A percentile compares a stretch with the other conserved stretches of the same genome.
Evolutionary conservation across 64 coral and sea anemone species (phyloP).

Genomic region (Montipora capricornis): DNA sequence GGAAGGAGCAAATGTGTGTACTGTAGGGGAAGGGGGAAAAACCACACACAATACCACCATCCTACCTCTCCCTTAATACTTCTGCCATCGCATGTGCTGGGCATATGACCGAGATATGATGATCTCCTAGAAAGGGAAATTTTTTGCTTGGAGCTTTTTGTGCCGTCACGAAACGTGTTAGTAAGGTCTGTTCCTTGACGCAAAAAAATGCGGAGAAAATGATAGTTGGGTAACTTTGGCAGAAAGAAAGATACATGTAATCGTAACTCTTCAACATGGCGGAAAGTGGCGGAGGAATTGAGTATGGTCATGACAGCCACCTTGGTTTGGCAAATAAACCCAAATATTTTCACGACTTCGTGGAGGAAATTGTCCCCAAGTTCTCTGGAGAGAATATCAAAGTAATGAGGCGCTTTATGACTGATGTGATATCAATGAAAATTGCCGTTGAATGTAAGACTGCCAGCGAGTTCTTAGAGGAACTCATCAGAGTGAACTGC

Average conservation of each 20-base stretch:
- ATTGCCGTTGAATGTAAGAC: constrained; percentile 21
- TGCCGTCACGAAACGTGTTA: background rate
- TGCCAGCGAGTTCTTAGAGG: constrained; percentile 47
- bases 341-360: background rate
- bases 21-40: background rate
- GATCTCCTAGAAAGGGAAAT: background rate
- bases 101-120: background rate
- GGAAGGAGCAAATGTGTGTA: no score
- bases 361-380: constrained; percentile 8
- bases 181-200: background rate
- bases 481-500: constrained; percentile 19
- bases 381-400: constrained; percentile 41
- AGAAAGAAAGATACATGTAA: background rate
- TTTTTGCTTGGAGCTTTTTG: background rate
- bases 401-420: constrained; percentile 70
- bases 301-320: background rate
- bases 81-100: background rate
- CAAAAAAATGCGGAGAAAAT: background rate
- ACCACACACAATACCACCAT: background rate
- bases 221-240: background rate
- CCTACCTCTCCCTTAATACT: background rate
- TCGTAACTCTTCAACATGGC: background rate
- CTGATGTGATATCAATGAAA: constrained; percentile 59
- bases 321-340: background rate
- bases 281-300: background rate